These are phyloP conservation scores for Nyleta sp. DNA, from an alignment of 2,888 invertebrate genomes.

Conservation along the genomic window DNA sequence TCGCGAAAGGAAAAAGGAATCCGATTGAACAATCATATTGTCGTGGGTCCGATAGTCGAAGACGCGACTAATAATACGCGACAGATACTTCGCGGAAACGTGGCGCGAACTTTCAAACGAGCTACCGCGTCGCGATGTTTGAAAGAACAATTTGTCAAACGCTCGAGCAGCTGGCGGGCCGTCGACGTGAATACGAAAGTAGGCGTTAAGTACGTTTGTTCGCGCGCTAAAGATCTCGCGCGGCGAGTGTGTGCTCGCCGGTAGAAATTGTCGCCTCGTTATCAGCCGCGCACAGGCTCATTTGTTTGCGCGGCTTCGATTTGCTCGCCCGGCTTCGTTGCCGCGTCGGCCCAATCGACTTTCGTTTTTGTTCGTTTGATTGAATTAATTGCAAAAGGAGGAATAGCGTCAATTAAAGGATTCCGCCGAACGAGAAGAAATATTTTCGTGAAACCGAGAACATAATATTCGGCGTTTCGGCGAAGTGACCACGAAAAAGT, in stretches of 20 bases:
- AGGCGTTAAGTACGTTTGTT: conserved; percentile 67
- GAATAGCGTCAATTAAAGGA: conserved; percentile 56
- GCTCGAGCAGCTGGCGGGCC: conserved; percentile 66
- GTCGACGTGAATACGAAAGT: conserved; percentile 66
- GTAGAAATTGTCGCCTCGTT: conserved; percentile 59
- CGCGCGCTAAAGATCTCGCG: conserved; percentile 59
- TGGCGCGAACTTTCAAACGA: conserved; percentile 48
- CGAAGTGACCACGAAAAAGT: conserved; percentile 58
- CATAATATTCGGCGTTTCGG: conserved; percentile 51
- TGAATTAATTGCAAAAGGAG: conserved; percentile 57
- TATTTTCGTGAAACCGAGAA: conserved; percentile 61
- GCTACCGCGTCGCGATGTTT: conserved; percentile 55
- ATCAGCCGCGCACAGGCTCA: conserved; percentile 53
- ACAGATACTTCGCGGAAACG: conserved; percentile 12
- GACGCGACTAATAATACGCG: conserved; percentile 3
- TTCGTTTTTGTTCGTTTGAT: conserved; percentile 34
- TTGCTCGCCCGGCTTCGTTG: background rate
- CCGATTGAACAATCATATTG: conserved; percentile 26
- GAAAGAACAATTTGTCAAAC: conserved; percentile 76
- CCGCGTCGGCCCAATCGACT: background rate
- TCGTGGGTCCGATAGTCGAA: background rate
- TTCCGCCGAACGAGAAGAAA: conserved; percentile 57
- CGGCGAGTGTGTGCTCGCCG: conserved; percentile 21
- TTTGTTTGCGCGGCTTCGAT: conserved; percentile 32
- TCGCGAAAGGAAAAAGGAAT: conserved; percentile 1